Conservation (phyloP, 35 echinoderm and acorn worm species). For the Patiria miniata region DNA sequence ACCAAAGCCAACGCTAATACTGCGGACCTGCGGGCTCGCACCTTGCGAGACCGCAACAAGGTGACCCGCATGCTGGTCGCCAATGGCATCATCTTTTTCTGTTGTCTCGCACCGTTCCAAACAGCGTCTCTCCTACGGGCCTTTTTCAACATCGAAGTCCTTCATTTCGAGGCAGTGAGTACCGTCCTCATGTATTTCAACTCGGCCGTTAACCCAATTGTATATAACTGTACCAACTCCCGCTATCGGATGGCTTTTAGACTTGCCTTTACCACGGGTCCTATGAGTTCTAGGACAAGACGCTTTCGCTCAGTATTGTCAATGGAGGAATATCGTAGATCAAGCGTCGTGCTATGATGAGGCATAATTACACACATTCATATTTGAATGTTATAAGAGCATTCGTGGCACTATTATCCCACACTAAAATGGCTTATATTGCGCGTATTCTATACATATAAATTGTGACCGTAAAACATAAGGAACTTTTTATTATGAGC, state of each 20-base stretch:
- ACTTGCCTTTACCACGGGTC: background rate
- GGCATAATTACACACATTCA: no score
- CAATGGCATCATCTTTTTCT: constrained; percentile 54
- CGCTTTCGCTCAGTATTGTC: constrained; percentile 1
- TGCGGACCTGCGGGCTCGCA: constrained; percentile 24
- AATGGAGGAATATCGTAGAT: constrained; percentile 22
- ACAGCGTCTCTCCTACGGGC: constrained; percentile 23
- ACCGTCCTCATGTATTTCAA: constrained; percentile 43
- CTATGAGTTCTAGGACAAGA: background rate
- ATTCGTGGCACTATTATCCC: no score
- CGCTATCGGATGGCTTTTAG: constrained; percentile 47
- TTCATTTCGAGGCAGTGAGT: constrained; percentile 12
- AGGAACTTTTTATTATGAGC: no score
- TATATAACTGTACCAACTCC: constrained; percentile 45
- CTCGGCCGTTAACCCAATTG: constrained; percentile 56
- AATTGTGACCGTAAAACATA: no score
- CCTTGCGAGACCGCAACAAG: constrained; percentile 22
- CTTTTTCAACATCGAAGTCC: background rate
- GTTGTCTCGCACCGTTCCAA: constrained; percentile 47
- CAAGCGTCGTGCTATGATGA: background rate
- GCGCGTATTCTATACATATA: no score
- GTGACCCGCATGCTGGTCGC: constrained; percentile 46
- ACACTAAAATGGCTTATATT: no score
- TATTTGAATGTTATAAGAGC: no score
- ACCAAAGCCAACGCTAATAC: constrained; percentile 6